These are phyloP conservation scores for Pogonomyrmex californicus DNA, from an alignment of 1,140 invertebrate genomes.

Conservation along the genomic window DNA sequence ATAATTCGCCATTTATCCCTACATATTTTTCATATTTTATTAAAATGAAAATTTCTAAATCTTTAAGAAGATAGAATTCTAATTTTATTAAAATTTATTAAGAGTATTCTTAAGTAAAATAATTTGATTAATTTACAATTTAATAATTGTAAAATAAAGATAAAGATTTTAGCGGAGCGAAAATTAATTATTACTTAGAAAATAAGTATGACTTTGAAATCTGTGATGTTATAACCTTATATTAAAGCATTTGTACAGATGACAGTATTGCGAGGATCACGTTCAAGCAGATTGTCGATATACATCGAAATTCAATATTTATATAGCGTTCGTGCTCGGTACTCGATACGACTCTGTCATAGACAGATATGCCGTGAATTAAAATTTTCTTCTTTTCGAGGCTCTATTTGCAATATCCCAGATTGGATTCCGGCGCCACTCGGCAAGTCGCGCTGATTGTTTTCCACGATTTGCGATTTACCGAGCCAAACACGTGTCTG, in stretches of 20 bases:
- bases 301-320: slow-evolving; percentile 64
- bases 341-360: slow-evolving; percentile 53
- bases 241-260: slow-evolving; percentile 39
- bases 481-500: slow-evolving; percentile 50
- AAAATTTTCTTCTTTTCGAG: slow-evolving; percentile 52
- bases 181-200: not conserved
- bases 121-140: not conserved
- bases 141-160: not conserved
- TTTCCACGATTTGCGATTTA: slow-evolving; percentile 60
- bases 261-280: slow-evolving; percentile 30
- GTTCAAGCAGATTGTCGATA: slow-evolving; percentile 44
- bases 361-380: slow-evolving; percentile 53
- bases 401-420: slow-evolving; percentile 66
- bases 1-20: not conserved
- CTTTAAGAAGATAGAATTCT: not conserved
- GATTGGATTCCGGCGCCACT: slow-evolving; percentile 72
- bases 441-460: slow-evolving; percentile 49
- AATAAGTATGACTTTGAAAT: slow-evolving; percentile 17
- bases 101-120: not conserved
- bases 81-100: not conserved
- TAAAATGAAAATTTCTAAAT: slow-evolving; percentile 8
- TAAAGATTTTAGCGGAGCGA: not conserved
- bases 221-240: not conserved
- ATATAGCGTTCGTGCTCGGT: slow-evolving; percentile 39
- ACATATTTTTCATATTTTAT: not conserved